Evolutionary conservation across 2,113 vertebrate species (phyloP), one percentile per base, ranked within the genome.

Genomic region (Pedionomus torquatus): DNA sequence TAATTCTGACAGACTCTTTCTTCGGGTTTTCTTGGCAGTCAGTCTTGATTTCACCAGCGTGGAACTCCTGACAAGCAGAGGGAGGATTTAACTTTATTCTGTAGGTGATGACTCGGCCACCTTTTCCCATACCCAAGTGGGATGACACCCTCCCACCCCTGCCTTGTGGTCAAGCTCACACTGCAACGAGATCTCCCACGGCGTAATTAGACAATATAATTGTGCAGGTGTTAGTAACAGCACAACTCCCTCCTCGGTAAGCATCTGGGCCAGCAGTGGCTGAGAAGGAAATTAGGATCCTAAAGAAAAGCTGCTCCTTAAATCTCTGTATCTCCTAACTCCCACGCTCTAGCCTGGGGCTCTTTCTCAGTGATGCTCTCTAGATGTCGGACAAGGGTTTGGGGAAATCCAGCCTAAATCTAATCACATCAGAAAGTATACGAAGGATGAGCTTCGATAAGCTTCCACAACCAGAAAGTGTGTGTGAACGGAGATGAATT

Each of bases 311-410:
- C 87, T 90, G 70, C 55, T 83, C 55, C 71, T 92, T 79, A 84
- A 79, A 44, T 25, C 76, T 89, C 64, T 0, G 0, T 68, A 90
- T 89, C 85, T 95, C 79, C 88, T 55, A 81, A 21, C 43, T 83
- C 16, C 28, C 83, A 75, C 0, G 0, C 60, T 89, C 55, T 90
- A 93, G 77, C 95, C 92, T 2, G 2, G 25, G 69, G 89, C 72
- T 64, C 35, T 28, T 65, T 12, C 55, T 65, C 61, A 57, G 33
- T 7, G n/a, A 90, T 37, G 37, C 66, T 95, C 96, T 98, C 93
- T 85, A 97, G 95, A 97, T 97, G 96, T 46, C 66, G 93, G 90
- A 95, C 96, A 83, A 97, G 94, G 77, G 94, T 87, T 97, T 48
- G 71, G 90, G 93, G 91, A 96, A 97, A 98, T 64, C 86, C 91